Evolutionary conservation across 2,113 vertebrate genomes (phyloP), one percentile per base, ranked within the genome.

Genomic region (Lasiurus cinereus): DNA sequence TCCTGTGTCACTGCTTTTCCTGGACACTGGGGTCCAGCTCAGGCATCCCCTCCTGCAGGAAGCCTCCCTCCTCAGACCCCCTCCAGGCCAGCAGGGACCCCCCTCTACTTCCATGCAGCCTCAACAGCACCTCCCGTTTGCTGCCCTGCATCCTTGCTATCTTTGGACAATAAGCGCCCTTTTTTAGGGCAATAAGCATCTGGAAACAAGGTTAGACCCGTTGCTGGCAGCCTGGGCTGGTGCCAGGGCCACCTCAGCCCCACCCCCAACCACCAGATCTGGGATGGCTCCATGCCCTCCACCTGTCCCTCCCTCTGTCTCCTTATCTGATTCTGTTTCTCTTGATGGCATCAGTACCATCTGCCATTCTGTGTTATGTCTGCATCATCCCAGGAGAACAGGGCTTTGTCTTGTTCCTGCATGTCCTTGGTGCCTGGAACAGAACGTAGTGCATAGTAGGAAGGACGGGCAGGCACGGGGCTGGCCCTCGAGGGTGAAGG

Each of bases 381-480:
- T 90, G 83, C 0, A 0, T 74, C 36, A 6, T 1, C 7, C 24
- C 18, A 54, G 50, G 64, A 88, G 13, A 43, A 15, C n/a, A 29
- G n/a, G 69, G 4, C 29, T 10, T n/a, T 39, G 33, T 27, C 62
- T 56, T 18, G 4, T 36, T 24, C 56, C 80, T 1, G 0, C 0
- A 0, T 36, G 33, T 54, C 43, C 19, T 39, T 18, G 0, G 11
- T 66, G n/a, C 31, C 21, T 29, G 22, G 79, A 54, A 21, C n/a
- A 79, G 39, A 52, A 15, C 27, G 1, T 36, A 27, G 72, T 16
- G 0, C 5, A 13, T 10, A 2, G 72, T 31, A 46, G 72, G 24
- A 56, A n/a, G 52, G n/a, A 50, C 18, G 5, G 27, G 13, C 36
- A 8, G 12, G 27, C 2, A 0, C 0, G 3, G 39, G 39, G 19